Evolutionary conservation across 2,888 invertebrate species (phyloP).

Genomic region (Coelinius sp.): DNA sequence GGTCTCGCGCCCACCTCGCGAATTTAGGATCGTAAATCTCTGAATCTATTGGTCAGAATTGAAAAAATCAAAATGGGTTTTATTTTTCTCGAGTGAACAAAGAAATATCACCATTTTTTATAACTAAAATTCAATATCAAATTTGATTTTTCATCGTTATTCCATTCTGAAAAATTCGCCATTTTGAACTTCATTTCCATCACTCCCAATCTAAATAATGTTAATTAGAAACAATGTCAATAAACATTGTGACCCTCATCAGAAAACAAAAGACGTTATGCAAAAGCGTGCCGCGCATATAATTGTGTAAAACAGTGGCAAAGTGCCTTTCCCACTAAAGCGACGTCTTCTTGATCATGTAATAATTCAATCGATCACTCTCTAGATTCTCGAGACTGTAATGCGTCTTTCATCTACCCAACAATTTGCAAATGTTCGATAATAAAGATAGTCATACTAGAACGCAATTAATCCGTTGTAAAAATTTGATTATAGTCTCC

Average conservation of each 20-base stretch:
- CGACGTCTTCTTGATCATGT: not conserved
- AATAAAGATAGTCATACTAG: not conserved
- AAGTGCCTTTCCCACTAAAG: not conserved
- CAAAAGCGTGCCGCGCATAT: not conserved
- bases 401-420: not conserved
- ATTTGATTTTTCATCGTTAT: not conserved
- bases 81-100: not conserved
- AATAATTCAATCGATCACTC: constrained; percentile 31
- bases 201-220: not conserved
- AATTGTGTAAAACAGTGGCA: not conserved
- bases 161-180: not conserved
- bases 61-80: not conserved
- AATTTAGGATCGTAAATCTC: not conserved
- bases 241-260: not conserved
- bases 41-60: not conserved
- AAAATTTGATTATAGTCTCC: not conserved
- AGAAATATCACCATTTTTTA: not conserved
- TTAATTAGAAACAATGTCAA: not conserved
- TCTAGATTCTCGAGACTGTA: constrained; percentile 19
- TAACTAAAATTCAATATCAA: too few relatives aligned
- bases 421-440: not conserved
- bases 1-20: not conserved
- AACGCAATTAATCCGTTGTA: not conserved
- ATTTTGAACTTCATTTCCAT: not conserved
- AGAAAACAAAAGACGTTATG: not conserved